Evolutionary conservation across 1,140 invertebrate genomes (phyloP).

Genomic region (Drosophila navojoa): DNA sequence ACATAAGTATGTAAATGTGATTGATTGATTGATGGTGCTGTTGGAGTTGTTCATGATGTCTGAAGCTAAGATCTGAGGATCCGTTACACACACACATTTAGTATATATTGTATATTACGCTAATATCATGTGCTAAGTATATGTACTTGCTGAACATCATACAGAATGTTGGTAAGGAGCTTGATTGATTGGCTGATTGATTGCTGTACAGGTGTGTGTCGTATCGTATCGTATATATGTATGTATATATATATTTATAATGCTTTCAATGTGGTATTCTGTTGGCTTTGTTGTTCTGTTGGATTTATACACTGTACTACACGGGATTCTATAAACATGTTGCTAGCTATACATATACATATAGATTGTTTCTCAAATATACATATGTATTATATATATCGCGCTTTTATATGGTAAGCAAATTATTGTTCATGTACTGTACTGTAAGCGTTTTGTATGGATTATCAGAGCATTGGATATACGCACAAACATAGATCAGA

Average conservation of each 20-base stretch:
- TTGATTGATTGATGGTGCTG: conserved; percentile 27
- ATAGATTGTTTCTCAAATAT: neutral
- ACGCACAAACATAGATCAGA: conserved; percentile 29
- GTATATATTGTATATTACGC: conserved; percentile 12
- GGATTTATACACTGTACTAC: conserved; percentile 56
- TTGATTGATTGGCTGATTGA: conserved; percentile 21
- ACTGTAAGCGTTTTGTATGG: conserved; percentile 68
- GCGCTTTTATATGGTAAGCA: conserved; percentile 40
- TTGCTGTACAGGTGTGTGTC: conserved; percentile 1
- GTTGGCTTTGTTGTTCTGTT: conserved; percentile 32
- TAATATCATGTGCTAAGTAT: conserved; percentile 23
- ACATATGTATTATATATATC: conserved; percentile 29
- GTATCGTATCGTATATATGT: too few species aligned
- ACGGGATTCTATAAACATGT: conserved; percentile 68
- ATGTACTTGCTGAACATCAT: conserved; percentile 18
- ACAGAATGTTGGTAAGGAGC: conserved; percentile 8
- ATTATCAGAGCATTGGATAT: conserved; percentile 25
- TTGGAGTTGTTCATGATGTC: conserved; percentile 14
- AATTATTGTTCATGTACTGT: conserved; percentile 63
- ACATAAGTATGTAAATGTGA: conserved; percentile 33
- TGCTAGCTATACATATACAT: conserved; percentile 82
- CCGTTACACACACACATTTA: conserved; percentile 29
- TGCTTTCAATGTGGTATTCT: conserved; percentile 9
- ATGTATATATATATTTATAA: conserved; percentile 5
- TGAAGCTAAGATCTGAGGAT: conserved; percentile 20